A percentile compares a stretch with the other conserved stretches of the same genome.
phyloP scores from a whole-genome alignment of 2,113 vertebrate genomes.

The Holacanthus passer region DNA sequence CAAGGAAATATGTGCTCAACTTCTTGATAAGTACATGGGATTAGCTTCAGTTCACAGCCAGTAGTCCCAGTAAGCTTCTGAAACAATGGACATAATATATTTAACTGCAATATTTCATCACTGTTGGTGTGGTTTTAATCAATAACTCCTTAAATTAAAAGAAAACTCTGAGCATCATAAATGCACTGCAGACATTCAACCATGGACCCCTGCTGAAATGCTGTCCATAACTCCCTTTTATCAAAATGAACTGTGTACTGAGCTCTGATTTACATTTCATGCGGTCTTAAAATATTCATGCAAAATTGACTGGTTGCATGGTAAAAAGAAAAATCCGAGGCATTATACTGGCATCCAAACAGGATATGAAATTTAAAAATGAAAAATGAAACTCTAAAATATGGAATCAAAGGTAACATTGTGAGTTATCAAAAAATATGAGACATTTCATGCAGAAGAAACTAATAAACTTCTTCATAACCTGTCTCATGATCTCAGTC shows the following conservation, averaged over 20 bases:
- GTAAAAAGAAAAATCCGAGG: background rate
- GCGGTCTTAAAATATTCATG: slow-evolving; percentile 53
- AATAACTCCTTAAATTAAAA: slow-evolving; percentile 22
- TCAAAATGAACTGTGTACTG: slow-evolving; percentile 6
- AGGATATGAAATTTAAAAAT: slow-evolving; percentile 30
- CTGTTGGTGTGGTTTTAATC: slow-evolving; percentile 9
- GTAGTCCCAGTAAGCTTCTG: background rate
- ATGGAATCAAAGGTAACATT: slow-evolving; percentile 28
- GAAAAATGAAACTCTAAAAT: slow-evolving; percentile 18
- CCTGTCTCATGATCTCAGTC: slow-evolving; percentile 30
- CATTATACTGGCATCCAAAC: slow-evolving; percentile 8
- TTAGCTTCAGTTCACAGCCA: slow-evolving; percentile 3
- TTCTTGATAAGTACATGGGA: background rate
- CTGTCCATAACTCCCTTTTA: slow-evolving; percentile 9
- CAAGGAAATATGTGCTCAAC: slow-evolving; percentile 1
- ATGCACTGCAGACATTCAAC: slow-evolving; percentile 14
- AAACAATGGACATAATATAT: slow-evolving; percentile 9
- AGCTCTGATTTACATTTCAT: slow-evolving; percentile 42
- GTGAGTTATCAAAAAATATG: slow-evolving; percentile 16
- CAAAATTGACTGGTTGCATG: slow-evolving; percentile 20
- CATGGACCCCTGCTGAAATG: background rate
- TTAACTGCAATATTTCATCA: slow-evolving; percentile 8
- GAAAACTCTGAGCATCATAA: background rate
- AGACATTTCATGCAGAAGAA: slow-evolving; percentile 26
- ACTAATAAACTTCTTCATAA: slow-evolving; percentile 41